Evolutionary conservation across 2,113 vertebrate species (phyloP).

Genomic region (Carassius carassius): DNA sequence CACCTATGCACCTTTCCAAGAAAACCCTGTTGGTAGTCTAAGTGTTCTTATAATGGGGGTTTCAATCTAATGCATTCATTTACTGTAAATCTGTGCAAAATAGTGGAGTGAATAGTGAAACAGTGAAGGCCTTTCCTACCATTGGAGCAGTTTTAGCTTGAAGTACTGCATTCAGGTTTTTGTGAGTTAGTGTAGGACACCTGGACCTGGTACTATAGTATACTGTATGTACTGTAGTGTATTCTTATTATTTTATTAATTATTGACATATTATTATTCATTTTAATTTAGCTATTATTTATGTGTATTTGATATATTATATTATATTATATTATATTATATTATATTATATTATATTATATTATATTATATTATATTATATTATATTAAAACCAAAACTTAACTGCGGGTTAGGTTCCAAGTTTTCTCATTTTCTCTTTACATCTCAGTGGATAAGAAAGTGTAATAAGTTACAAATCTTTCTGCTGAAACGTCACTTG

Average conservation of each 20-base stretch:
- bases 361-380: too few relatives aligned
- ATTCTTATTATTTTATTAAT: too few relatives aligned
- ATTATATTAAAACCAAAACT: neutral
- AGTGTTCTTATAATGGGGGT: neutral
- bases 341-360: too few relatives aligned
- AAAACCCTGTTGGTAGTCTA: conserved; percentile 4
- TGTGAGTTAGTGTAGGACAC: too few relatives aligned
- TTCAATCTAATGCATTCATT: too few relatives aligned
- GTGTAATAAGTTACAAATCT: neutral
- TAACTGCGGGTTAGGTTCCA: neutral
- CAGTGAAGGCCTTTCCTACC: neutral
- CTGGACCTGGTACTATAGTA: too few relatives aligned
- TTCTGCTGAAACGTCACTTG: neutral
- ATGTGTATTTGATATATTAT: too few relatives aligned
- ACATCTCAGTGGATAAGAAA: neutral
- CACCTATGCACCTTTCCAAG: conserved; percentile 38
- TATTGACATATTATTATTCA: neutral
- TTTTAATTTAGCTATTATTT: neutral
- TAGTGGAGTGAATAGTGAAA: too few relatives aligned
- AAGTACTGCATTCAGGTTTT: neutral
- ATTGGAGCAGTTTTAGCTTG: neutral
- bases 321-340: too few relatives aligned
- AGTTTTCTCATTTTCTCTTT: neutral
- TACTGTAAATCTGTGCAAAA: neutral
- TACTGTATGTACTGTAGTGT: too few relatives aligned